A percentile compares a stretch with the other conserved stretches of the same genome.
Evolutionary conservation across 1,140 invertebrate species (phyloP).

Genomic region (Pachypeltis micranthus): DNA sequence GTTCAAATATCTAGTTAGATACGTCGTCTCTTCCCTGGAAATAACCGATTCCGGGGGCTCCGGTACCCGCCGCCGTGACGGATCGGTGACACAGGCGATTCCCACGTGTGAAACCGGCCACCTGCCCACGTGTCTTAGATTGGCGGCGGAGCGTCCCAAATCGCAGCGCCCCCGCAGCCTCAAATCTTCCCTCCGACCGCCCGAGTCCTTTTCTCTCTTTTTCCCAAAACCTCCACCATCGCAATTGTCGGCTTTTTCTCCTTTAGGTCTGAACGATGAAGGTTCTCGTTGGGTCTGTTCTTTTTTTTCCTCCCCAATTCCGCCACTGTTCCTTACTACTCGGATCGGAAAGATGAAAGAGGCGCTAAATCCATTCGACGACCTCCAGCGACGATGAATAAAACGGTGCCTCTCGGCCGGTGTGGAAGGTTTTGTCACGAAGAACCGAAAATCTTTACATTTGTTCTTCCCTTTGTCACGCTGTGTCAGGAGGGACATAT

Average conservation of each 20-base stretch:
- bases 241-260: background rate
- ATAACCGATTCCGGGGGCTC: background rate
- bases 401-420: background rate
- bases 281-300: no score
- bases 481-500: background rate
- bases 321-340: background rate
- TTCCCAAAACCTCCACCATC: no score
- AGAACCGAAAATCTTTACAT: background rate
- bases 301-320: background rate
- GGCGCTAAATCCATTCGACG: background rate
- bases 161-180: background rate
- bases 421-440: background rate
- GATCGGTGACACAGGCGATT: slow-evolving; percentile 4
- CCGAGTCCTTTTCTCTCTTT: no score
- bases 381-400: slow-evolving; percentile 9
- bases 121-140: slow-evolving; percentile 10
- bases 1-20: slow-evolving; percentile 8
- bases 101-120: background rate
- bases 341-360: background rate
- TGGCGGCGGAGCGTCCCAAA: slow-evolving; percentile 1
- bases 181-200: background rate
- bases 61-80: background rate
- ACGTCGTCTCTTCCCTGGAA: background rate
- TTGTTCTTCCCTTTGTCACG: slow-evolving; percentile 5
- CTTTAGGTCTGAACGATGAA: background rate